Percentiles rank a stretch among this genome's conserved stretches.
Conservation (phyloP, 64 coral and sea anemone species). For the Montipora efflorescens region DNA sequence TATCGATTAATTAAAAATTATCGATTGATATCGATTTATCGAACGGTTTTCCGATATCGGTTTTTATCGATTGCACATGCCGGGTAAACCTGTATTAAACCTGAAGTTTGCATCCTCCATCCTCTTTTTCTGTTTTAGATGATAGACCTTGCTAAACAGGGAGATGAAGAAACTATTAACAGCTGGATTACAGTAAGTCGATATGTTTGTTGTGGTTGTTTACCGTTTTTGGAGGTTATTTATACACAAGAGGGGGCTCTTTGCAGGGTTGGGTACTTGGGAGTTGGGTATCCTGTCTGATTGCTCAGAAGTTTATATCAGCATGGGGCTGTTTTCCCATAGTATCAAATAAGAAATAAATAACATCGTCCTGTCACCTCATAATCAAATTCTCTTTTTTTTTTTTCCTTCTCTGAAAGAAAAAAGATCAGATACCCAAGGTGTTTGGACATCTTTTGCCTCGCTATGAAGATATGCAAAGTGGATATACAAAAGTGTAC, state of each 20-base stretch:
- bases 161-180: constrained; percentile 96
- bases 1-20: too few relatives aligned
- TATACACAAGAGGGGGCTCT: too few relatives aligned
- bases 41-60: too few relatives aligned
- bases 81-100: too few relatives aligned
- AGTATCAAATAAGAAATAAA: neutral
- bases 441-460: constrained; percentile 92
- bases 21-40: too few relatives aligned
- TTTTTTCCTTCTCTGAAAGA: constrained; percentile 36
- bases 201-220: neutral
- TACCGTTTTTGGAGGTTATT: neutral
- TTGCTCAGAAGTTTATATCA: too few relatives aligned
- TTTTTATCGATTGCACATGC: too few relatives aligned
- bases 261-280: too few relatives aligned
- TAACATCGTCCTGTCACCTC: neutral
- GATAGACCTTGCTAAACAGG: constrained; percentile 98
- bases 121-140: constrained; percentile 51
- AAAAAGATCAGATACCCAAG: constrained; percentile 95
- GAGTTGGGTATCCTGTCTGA: too few relatives aligned
- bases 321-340: too few relatives aligned
- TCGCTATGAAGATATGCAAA: constrained; percentile 69
- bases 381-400: too few relatives aligned
- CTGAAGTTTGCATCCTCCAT: neutral
- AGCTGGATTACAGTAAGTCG: constrained; percentile 94
- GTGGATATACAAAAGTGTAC: constrained; percentile 90